These are phyloP conservation scores for Cheilosia grossa DNA, from an alignment of 2,888 invertebrate genomes.

Conservation along the genomic window DNA sequence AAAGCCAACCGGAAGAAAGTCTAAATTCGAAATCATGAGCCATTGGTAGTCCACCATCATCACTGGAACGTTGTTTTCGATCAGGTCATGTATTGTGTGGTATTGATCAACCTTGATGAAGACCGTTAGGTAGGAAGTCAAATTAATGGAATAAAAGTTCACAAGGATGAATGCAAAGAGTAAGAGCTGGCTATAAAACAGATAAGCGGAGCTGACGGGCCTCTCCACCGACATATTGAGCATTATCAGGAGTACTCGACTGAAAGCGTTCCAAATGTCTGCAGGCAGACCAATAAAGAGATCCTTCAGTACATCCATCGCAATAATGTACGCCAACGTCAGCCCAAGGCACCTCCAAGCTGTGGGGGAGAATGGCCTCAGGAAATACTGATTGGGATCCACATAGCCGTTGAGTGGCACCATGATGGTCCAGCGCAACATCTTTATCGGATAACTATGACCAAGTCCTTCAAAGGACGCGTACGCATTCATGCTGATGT, in stretches of 20 bases:
- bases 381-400: slow-evolving; percentile 42
- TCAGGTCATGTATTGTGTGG: slow-evolving; percentile 30
- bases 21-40: not conserved
- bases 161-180: slow-evolving; percentile 39
- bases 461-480: not conserved
- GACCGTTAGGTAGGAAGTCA: slow-evolving; percentile 60
- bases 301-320: slow-evolving; percentile 37
- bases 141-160: slow-evolving; percentile 37
- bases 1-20: not conserved
- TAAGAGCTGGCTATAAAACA: slow-evolving; percentile 41
- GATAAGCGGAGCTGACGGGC: slow-evolving; percentile 15
- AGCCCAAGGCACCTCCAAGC: slow-evolving; percentile 31
- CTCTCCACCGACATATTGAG: not conserved
- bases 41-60: slow-evolving; percentile 23
- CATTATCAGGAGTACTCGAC: slow-evolving; percentile 27
- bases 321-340: slow-evolving; percentile 30
- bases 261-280: slow-evolving; percentile 30
- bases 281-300: not conserved
- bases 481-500: slow-evolving; percentile 56
- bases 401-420: slow-evolving; percentile 36
- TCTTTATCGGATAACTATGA: slow-evolving; percentile 27
- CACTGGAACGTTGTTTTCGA: slow-evolving; percentile 31
- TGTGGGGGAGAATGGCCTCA: slow-evolving; percentile 22
- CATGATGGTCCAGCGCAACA: slow-evolving; percentile 16
- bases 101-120: slow-evolving; percentile 53